Conservation (phyloP, 2,797 vertebrate genomes). For the Anniella stebbinsi region DNA sequence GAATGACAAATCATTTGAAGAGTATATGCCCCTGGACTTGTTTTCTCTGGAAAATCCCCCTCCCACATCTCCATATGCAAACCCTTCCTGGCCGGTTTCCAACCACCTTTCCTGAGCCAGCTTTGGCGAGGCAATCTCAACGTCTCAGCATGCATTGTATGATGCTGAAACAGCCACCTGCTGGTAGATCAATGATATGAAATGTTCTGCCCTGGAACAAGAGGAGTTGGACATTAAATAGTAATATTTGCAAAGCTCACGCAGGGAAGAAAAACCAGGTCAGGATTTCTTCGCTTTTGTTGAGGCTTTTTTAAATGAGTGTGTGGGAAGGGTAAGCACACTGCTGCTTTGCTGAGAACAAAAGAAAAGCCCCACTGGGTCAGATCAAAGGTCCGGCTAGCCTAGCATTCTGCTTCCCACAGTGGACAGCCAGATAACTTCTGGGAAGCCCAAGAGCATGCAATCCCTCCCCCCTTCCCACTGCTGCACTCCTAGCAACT, state of each 20-base stretch:
- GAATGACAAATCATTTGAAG: neutral
- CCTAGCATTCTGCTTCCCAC: neutral
- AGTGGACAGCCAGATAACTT: neutral
- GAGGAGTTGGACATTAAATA: conserved; percentile 35
- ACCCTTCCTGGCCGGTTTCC: neutral
- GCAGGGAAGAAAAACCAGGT: conserved; percentile 16
- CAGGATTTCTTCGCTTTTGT: neutral
- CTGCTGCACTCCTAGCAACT: neutral
- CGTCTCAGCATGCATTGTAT: conserved; percentile 33
- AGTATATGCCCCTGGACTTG: neutral
- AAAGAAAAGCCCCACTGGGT: neutral
- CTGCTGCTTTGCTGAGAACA: neutral
- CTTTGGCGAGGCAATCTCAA: conserved; percentile 37
- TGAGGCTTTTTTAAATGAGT: conserved; percentile 31
- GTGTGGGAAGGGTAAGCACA: neutral
- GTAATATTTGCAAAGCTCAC: conserved; percentile 43
- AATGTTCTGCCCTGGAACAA: conserved; percentile 43
- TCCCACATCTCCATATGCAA: neutral
- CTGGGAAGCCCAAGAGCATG: neutral
- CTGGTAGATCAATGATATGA: conserved; percentile 48
- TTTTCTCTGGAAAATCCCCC: neutral
- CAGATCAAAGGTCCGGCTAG: no score
- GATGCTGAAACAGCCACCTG: conserved; percentile 37
- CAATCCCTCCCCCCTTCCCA: neutral
- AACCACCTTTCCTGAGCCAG: conserved; percentile 24